Evolutionary conservation across 2,113 vertebrate genomes (phyloP), one percentile per base, ranked within the genome.

Genomic region (Malurus cyaneus): DNA sequence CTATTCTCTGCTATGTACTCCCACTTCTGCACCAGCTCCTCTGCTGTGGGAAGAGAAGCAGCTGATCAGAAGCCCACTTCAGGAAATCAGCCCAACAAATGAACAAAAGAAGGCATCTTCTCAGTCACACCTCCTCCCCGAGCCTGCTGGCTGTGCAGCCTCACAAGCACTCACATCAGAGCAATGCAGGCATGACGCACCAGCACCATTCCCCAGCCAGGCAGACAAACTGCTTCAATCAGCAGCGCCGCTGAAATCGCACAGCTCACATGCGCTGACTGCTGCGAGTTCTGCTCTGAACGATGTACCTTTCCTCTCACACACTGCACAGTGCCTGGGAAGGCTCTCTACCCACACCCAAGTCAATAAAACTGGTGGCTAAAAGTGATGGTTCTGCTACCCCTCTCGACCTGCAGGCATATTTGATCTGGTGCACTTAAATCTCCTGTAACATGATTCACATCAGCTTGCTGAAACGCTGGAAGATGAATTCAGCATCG

Each of bases 241-340:
- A 66, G 81, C 32, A 74, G 21, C 0, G 17, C 53, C 2, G 2
- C 64, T 46, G 4, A 57, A 60, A 88, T 26, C 0, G 0, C 12
- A 28, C 0, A 0, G 61, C 66, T 70, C 44, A 50, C 2, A 0
- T 0, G 0, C 0, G 0, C 18, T 2, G 34, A 19, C 41, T 47
- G 53, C 69, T 64, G 44, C 4, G 7, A 69, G 34, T 24, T 39
- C 79, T 41, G 2, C 25, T 49, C 80, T 31, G 44, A 53, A 60
- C 46, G 62, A 77, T 8, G 21, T 18, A 15, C 4, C 14, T 36
- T 74, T 76, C 61, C 66, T 60, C 79, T 50, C 3, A 17, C 32
- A 46, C 23, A 6, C 47, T 25, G 34, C 25, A 25, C 2, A 25
- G 49, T 4, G 31, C 54, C 50, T n/a, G 50, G 14, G 36, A 50